These are phyloP conservation scores for Simalia tracyae DNA, from an alignment of 2,797 vertebrate species.

Conservation along the genomic window DNA sequence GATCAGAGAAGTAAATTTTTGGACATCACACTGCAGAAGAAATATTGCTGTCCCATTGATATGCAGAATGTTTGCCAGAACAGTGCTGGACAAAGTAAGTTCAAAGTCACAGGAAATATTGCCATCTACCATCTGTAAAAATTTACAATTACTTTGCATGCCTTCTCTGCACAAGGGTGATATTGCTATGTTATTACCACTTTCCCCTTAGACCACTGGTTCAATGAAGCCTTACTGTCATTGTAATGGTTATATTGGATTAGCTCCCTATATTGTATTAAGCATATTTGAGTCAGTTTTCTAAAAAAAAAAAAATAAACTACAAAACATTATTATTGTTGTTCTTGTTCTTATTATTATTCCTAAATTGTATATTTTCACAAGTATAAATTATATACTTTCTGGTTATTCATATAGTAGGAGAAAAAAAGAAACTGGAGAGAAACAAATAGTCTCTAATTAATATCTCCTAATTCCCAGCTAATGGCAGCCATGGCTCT, in stretches of 20 bases:
- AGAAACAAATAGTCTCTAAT: constrained; percentile 69
- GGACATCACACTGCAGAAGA: constrained; percentile 64
- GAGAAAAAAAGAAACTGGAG: constrained; percentile 54
- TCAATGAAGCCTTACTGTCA: constrained; percentile 72
- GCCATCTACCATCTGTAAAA: constrained; percentile 72
- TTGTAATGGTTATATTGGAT: constrained; percentile 74
- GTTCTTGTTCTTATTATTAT: constrained; percentile 40
- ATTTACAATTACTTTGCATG: constrained; percentile 72
- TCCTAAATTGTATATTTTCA: constrained; percentile 52
- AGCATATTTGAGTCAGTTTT: constrained; percentile 12
- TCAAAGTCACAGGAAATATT: constrained; percentile 75
- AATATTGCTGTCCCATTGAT: constrained; percentile 69
- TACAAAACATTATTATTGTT: constrained; percentile 63
- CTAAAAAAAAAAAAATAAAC: constrained; percentile 60
- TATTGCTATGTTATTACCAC: constrained; percentile 53
- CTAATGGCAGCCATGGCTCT: constrained; percentile 71
- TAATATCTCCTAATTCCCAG: constrained; percentile 74
- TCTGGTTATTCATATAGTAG: constrained; percentile 66
- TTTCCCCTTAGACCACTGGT: constrained; percentile 75
- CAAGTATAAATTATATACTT: constrained; percentile 47
- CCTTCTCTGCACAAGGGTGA: constrained; percentile 73
- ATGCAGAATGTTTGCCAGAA: constrained; percentile 68
- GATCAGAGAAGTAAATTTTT: constrained; percentile 67
- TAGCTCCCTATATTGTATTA: constrained; percentile 70
- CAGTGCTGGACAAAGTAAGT: constrained; percentile 72